Evolutionary conservation across 2,888 invertebrate genomes (phyloP), one percentile per base, ranked within the genome.

Genomic region (Chymomyza fuscimana): DNA sequence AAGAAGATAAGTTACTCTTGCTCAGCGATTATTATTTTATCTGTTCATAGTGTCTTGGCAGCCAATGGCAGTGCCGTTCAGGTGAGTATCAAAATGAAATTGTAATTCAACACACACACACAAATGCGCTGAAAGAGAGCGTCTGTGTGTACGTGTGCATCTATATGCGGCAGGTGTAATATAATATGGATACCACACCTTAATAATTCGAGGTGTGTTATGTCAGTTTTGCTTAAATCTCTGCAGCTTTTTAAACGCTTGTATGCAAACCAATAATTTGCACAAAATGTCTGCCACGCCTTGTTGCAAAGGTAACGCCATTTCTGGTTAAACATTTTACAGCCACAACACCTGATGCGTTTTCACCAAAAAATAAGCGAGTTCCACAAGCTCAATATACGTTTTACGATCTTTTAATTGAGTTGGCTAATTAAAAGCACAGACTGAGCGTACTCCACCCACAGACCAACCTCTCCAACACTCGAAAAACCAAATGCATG

Each of bases 371-470:
- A 63, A 56, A 54, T 9, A 4, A 19, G 50, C 25, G 51, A 46
- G 6, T 51, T 61, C 29, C 15, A 12, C 22, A 56, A 19, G 62
- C 70, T 65, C 73, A 74, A 81, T 81, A 78, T 77, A 74, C 73
- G 73, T 74, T 86, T 86, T 79, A 83, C 82, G 85, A 73, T 77
- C 82, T 84, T 86, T 84, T 86, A 86, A 84, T 84, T 84, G 82
- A 86, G 83, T 84, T 84, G 80, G 79, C 84, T 84, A 86, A 84
- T 84, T 84, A 84, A 86, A 81, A 72, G 81, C 56, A 58, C 64
- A 32, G 51, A 59, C 22, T 10, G 12, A 25, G 25, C 22, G 25
- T 5, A 12, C 7, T 12, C 19, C 68, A 62, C 65, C 67, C 73
- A 67, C 74, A 46, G 46, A 5, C 58, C 5, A 9, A 32, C 16